These are phyloP conservation scores for Chloropsis hardwickii DNA, from an alignment of 2,113 vertebrate genomes.

Conservation along the genomic window DNA sequence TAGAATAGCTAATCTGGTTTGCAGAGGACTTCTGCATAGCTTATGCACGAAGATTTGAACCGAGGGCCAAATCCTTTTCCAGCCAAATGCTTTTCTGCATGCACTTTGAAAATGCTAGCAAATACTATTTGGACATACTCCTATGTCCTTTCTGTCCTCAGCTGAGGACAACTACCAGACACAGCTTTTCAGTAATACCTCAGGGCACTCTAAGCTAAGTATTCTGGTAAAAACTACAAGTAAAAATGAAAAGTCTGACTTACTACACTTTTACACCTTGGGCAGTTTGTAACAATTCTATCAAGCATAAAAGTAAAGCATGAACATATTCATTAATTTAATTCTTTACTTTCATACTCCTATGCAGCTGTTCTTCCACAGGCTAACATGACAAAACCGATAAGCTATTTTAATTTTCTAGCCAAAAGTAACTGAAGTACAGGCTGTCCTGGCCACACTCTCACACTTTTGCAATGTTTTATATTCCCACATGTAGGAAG, in stretches of 20 bases:
- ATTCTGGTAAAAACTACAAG: not conserved
- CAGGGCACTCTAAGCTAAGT: not conserved
- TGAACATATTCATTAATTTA: not conserved
- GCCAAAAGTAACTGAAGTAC: not conserved
- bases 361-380: not conserved
- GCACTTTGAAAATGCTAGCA: not conserved
- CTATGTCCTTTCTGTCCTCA: not conserved
- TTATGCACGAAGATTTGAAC: not conserved
- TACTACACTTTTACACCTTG: not conserved
- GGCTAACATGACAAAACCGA: not conserved
- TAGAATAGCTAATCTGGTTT: not conserved
- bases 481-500: not conserved
- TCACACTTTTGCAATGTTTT: not conserved
- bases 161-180: not conserved
- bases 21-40: not conserved
- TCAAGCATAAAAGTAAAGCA: not conserved
- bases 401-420: not conserved
- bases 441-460: accelerated
- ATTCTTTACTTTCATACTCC: not conserved
- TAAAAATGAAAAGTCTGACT: not conserved
- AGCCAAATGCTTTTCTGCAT: not conserved
- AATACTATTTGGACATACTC: not conserved
- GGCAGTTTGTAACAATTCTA: not conserved
- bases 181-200: not conserved
- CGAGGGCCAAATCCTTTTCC: not conserved